Conservation (phyloP, 1,140 invertebrate genomes). For the Grapholita molesta region DNA sequence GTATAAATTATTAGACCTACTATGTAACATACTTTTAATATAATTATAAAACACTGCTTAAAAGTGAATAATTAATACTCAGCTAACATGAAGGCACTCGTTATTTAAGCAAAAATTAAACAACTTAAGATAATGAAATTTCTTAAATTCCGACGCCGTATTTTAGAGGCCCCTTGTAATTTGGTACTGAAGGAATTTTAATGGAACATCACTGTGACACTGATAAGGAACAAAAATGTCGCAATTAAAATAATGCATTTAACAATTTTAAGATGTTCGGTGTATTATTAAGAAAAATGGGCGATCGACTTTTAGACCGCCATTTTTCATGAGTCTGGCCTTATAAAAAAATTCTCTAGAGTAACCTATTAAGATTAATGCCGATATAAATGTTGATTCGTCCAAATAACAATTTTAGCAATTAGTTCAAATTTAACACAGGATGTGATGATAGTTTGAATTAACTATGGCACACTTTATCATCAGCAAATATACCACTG, state of each 20-base stretch:
- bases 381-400: no score
- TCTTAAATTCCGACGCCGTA: conserved; percentile 2
- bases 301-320: no score
- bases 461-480: no score
- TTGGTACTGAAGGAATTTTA: conserved; percentile 18
- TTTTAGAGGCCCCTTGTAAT: conserved; percentile 13
- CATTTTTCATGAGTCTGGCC: no score
- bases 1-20: no score
- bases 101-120: conserved; percentile 16
- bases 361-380: no score
- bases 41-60: neutral
- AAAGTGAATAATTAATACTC: neutral
- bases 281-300: neutral
- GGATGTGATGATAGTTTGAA: no score
- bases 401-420: no score
- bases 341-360: no score
- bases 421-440: no score
- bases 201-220: conserved; percentile 16
- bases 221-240: conserved; percentile 13
- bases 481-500: no score
- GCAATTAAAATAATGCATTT: conserved; percentile 6
- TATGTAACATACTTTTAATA: no score
- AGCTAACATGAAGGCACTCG: neutral
- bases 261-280: neutral
- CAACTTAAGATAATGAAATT: conserved; percentile 16